phyloP scores from a whole-genome alignment of 2,888 invertebrate genomes.

The Serrognathus titanus region DNA sequence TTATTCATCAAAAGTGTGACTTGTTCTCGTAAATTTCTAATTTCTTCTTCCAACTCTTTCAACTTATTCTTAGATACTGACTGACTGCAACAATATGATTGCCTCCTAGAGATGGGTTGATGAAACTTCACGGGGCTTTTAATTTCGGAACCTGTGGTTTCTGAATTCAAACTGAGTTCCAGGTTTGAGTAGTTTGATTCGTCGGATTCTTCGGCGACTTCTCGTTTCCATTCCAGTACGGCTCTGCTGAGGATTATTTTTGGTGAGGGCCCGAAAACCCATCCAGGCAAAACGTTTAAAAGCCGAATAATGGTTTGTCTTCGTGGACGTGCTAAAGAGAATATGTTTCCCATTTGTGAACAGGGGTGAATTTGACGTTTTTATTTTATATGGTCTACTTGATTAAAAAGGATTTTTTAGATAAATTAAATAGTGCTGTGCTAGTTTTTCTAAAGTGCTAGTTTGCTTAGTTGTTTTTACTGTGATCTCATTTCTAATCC shows the following conservation, averaged over 20 bases:
- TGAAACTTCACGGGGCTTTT: not conserved
- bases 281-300: conserved; percentile 8
- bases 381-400: too few relatives aligned
- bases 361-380: too few relatives aligned
- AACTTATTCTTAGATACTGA: conserved; percentile 2
- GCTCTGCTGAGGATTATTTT: conserved; percentile 10
- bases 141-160: not conserved
- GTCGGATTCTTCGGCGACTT: not conserved
- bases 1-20: conserved; percentile 5
- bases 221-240: conserved; percentile 12
- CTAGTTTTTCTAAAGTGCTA: too few relatives aligned
- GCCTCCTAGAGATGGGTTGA: not conserved
- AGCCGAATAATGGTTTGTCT: conserved; percentile 9
- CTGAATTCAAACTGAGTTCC: conserved; percentile 10
- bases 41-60: conserved; percentile 9
- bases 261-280: conserved; percentile 9
- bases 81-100: conserved; percentile 8
- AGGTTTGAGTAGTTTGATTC: conserved; percentile 11
- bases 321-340: not conserved
- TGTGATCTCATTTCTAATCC: too few relatives aligned
- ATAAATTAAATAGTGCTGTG: too few relatives aligned
- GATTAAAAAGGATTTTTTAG: too few relatives aligned
- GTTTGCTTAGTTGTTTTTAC: too few relatives aligned
- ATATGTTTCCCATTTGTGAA: conserved; percentile 6
- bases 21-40: conserved; percentile 10